phyloP scores from a whole-genome alignment of 2,113 vertebrate genomes.

The Nibea albiflora region DNA sequence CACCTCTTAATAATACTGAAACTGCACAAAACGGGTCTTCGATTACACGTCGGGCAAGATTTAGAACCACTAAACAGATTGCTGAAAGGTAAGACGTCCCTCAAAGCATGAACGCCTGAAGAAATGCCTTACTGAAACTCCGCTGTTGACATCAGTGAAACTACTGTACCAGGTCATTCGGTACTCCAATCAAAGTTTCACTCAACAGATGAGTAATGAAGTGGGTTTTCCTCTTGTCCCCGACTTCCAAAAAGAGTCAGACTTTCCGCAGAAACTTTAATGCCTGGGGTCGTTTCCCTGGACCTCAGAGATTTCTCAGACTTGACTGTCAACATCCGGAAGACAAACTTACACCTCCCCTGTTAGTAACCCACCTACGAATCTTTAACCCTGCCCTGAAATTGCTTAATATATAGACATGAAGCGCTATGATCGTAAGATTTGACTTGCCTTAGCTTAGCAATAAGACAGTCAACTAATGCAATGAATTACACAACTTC shows the following conservation, averaged over 20 bases:
- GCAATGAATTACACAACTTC: slow-evolving; percentile 10
- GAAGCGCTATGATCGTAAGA: background rate
- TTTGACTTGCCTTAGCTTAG: background rate
- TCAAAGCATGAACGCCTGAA: background rate
- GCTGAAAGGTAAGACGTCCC: background rate
- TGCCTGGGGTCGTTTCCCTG: background rate
- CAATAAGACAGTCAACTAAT: background rate
- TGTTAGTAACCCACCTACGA: background rate
- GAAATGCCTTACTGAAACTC: background rate
- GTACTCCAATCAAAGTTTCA: background rate
- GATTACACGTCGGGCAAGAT: background rate
- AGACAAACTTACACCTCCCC: background rate
- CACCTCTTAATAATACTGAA: background rate
- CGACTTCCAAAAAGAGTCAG: background rate
- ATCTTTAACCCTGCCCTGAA: background rate
- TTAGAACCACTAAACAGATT: background rate
- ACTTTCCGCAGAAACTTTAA: background rate
- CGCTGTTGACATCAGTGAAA: background rate
- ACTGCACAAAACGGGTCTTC: background rate
- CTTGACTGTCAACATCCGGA: background rate
- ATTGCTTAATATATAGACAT: background rate
- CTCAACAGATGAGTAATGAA: background rate
- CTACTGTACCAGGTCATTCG: background rate
- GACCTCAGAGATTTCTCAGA: background rate
- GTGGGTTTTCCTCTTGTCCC: slow-evolving; percentile 19